phyloP scores from a whole-genome alignment of 2,797 vertebrate species.

The Enteromius trimaculatus region DNA sequence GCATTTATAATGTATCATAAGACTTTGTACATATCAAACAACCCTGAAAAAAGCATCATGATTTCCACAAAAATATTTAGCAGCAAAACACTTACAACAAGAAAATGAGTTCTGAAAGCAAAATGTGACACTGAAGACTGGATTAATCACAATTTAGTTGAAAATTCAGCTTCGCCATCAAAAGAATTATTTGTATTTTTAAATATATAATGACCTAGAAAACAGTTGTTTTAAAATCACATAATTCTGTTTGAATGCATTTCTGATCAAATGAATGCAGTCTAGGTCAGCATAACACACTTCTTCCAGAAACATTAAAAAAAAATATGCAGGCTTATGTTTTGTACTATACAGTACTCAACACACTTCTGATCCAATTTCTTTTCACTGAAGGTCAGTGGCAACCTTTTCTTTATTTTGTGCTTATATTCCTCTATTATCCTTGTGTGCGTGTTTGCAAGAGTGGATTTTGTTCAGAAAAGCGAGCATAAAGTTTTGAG shows the following conservation, averaged over 20 bases:
- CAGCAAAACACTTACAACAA: not conserved
- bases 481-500: conserved; percentile 26
- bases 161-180: not conserved
- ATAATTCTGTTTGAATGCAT: not conserved
- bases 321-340: not conserved
- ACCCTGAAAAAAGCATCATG: not conserved
- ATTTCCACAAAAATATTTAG: not conserved
- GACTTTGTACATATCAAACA: too few species aligned
- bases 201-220: not conserved
- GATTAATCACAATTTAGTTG: not conserved
- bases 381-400: conserved; percentile 25
- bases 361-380: conserved; percentile 30
- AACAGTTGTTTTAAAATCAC: not conserved
- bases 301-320: not conserved
- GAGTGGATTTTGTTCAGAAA: conserved; percentile 29
- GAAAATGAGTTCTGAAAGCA: not conserved
- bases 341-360: not conserved
- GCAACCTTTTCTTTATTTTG: conserved; percentile 9
- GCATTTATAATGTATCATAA: not conserved
- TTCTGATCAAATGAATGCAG: not conserved
- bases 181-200: not conserved
- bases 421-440: conserved; percentile 9
- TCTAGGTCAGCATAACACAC: not conserved
- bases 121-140: not conserved
- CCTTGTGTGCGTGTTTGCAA: not conserved